phyloP scores from a whole-genome alignment of 2,797 vertebrate genomes.

The Cercopithecus hamlyni region DNA sequence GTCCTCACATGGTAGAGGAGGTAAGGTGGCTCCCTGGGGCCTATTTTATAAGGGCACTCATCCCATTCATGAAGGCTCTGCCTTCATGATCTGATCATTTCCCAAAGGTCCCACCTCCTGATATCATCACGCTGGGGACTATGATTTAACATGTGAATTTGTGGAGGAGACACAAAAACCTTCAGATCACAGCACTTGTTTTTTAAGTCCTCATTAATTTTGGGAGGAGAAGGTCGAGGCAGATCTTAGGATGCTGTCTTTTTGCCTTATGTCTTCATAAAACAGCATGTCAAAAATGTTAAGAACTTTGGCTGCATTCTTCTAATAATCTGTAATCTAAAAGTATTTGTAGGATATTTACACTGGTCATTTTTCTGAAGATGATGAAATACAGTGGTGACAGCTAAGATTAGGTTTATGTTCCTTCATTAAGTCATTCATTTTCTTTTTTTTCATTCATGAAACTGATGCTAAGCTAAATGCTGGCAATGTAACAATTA shows the following conservation, averaged over 20 bases:
- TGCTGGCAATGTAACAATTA: not conserved
- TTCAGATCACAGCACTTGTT: not conserved
- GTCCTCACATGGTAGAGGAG: not conserved
- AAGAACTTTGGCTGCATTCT: slow-evolving; percentile 3
- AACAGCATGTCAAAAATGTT: not conserved
- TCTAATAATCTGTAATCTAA: not conserved
- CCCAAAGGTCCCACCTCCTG: not conserved
- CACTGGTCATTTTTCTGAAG: not conserved
- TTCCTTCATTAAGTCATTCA: slow-evolving; percentile 7
- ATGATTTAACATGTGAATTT: not conserved
- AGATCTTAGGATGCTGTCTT: not conserved
- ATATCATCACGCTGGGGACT: not conserved
- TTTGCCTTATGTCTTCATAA: not conserved
- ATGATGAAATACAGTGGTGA: not conserved
- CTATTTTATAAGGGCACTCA: not conserved
- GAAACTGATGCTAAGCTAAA: not conserved
- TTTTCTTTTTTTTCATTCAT: not conserved
- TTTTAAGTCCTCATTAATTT: not conserved
- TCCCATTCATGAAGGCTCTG: too few species aligned
- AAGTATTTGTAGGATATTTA: slow-evolving; percentile 13
- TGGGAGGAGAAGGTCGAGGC: not conserved
- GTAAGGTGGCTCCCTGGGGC: not conserved
- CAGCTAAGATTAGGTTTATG: not conserved
- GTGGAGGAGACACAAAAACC: not conserved
- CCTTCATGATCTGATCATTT: not conserved